Evolutionary conservation across 2,113 vertebrate species (phyloP).

Genomic region (Odocoileus hemionus): DNA sequence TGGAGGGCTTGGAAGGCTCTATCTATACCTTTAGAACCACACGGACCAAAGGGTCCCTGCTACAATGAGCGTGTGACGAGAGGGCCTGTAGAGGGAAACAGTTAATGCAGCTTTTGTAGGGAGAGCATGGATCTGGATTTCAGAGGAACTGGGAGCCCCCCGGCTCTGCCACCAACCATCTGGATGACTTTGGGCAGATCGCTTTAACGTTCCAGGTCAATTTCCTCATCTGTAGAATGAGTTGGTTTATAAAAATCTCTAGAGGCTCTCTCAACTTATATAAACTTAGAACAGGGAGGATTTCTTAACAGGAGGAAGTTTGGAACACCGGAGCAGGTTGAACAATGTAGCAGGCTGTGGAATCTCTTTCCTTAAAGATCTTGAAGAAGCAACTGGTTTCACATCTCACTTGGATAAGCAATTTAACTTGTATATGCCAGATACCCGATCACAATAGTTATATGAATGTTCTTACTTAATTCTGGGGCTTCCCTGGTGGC

Average conservation of each 20-base stretch:
- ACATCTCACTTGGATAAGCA: background rate
- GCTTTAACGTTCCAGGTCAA: background rate
- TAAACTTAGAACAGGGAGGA: background rate
- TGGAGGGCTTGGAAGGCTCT: background rate
- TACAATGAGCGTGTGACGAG: rapidly evolving
- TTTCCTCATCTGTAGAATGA: background rate
- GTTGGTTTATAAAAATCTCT: background rate
- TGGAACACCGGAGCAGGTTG: background rate
- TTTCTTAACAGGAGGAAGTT: background rate
- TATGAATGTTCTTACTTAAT: background rate
- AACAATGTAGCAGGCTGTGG: background rate
- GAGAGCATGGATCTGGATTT: background rate
- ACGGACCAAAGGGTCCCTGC: background rate
- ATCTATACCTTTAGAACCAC: background rate
- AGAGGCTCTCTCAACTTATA: background rate
- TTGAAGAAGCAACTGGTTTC: background rate
- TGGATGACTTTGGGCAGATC: background rate
- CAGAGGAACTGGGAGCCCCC: background rate
- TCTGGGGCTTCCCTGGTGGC: background rate
- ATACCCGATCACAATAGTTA: background rate
- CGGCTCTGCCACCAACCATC: background rate
- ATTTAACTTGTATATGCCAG: background rate
- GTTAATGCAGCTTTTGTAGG: background rate
- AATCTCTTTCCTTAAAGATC: background rate
- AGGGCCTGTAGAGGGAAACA: background rate